Percentiles rank a stretch among this genome's conserved stretches.
phyloP scores from a whole-genome alignment of 1,140 invertebrate species.

The Sitobion miscanthi region DNA sequence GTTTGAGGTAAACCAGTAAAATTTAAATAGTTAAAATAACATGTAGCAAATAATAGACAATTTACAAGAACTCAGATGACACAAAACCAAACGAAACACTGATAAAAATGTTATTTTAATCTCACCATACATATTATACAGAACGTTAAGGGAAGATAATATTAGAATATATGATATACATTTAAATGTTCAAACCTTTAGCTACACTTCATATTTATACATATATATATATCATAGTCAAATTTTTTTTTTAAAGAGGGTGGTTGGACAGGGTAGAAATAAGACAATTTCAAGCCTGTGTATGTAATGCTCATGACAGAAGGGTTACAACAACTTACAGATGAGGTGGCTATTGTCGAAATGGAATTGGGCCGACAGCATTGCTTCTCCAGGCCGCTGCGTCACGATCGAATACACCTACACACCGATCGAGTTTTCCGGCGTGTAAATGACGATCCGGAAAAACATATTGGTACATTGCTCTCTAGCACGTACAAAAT shows the following conservation, averaged over 20 bases:
- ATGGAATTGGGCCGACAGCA: background rate
- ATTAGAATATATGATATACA: too few relatives aligned
- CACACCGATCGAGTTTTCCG: background rate
- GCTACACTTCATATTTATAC: too few relatives aligned
- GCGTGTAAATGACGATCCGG: background rate
- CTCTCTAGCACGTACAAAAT: background rate
- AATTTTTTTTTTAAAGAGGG: background rate
- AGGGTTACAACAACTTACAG: background rate
- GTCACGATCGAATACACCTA: background rate
- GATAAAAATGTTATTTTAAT: background rate
- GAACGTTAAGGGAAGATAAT: too few relatives aligned
- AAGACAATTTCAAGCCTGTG: background rate
- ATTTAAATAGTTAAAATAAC: too few relatives aligned
- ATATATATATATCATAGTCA: too few relatives aligned
- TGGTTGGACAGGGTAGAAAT: background rate
- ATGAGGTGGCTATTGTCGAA: background rate
- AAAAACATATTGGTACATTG: background rate
- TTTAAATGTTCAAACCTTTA: background rate
- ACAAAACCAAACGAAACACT: background rate
- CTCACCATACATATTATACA: background rate
- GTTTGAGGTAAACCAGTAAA: background rate
- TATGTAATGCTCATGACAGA: background rate
- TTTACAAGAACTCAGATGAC: background rate
- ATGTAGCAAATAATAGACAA: too few relatives aligned
- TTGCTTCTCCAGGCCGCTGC: background rate